phyloP scores from a whole-genome alignment of 2,888 invertebrate species.

The Cryptosula pallasiana region DNA sequence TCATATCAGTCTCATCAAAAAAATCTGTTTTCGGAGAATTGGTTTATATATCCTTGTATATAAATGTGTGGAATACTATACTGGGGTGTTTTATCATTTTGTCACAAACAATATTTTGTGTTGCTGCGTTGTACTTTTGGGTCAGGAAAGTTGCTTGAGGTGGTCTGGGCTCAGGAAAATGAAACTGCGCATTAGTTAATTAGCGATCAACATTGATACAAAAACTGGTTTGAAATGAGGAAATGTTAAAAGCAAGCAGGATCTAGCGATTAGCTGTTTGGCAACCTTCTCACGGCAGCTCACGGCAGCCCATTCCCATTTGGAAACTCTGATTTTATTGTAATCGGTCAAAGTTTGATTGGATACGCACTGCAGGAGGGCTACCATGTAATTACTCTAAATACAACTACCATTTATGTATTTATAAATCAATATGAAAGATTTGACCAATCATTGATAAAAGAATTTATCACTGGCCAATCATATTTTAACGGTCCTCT shows the following conservation, averaged over 20 bases:
- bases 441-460: not conserved
- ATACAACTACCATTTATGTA: not conserved
- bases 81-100: no score
- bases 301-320: not conserved
- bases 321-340: not conserved
- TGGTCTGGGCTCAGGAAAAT: no score
- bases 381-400: not conserved
- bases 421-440: not conserved
- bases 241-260: not conserved
- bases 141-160: no score
- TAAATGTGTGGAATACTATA: no score
- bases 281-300: not conserved
- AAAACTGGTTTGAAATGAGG: not conserved
- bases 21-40: no score
- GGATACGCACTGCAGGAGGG: slow-evolving; percentile 15
- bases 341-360: slow-evolving; percentile 14
- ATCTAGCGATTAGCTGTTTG: not conserved
- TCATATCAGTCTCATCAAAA: no score
- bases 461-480: not conserved
- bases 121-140: no score
- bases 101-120: no score
- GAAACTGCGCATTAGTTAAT: no score
- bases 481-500: not conserved
- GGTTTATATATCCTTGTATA: no score
- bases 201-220: no score